These are phyloP conservation scores for Dromius quadrimaculatus DNA, from an alignment of 2,888 invertebrate species.

Conservation along the genomic window DNA sequence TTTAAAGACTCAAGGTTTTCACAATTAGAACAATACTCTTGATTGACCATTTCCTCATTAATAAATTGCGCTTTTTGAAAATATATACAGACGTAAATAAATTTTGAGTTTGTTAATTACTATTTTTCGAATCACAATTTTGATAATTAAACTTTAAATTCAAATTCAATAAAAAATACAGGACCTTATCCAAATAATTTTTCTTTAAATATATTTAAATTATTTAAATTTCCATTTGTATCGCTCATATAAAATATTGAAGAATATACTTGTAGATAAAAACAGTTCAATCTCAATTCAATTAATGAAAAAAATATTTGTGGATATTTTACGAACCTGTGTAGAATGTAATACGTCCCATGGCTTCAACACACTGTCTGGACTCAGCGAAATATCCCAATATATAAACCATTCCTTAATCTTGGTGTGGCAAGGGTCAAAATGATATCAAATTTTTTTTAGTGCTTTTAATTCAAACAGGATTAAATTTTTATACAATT, in stretches of 20 bases:
- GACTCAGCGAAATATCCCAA: neutral
- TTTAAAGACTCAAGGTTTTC: no score
- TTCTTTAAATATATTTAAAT: neutral
- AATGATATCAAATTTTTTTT: conserved; percentile 15
- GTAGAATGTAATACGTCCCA: neutral
- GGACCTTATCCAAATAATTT: no score
- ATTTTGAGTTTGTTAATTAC: no score
- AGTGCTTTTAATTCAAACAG: conserved; percentile 1
- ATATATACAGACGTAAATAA: no score
- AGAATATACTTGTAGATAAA: neutral
- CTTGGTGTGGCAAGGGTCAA: conserved; percentile 9
- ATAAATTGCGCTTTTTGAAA: no score
- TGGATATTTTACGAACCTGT: conserved; percentile 15
- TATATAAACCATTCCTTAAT: conserved; percentile 10
- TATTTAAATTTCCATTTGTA: neutral
- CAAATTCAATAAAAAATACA: no score
- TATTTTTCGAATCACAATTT: no score
- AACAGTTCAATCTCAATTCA: neutral
- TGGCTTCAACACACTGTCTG: neutral
- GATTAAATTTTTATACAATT: conserved; percentile 7
- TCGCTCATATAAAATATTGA: neutral
- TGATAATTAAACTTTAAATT: no score
- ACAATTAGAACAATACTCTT: no score
- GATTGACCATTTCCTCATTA: no score
- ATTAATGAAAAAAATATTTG: neutral